Evolutionary conservation across 1,140 invertebrate genomes (phyloP), one percentile per base, ranked within the genome.

Genomic region (Drosophila arizonae): DNA sequence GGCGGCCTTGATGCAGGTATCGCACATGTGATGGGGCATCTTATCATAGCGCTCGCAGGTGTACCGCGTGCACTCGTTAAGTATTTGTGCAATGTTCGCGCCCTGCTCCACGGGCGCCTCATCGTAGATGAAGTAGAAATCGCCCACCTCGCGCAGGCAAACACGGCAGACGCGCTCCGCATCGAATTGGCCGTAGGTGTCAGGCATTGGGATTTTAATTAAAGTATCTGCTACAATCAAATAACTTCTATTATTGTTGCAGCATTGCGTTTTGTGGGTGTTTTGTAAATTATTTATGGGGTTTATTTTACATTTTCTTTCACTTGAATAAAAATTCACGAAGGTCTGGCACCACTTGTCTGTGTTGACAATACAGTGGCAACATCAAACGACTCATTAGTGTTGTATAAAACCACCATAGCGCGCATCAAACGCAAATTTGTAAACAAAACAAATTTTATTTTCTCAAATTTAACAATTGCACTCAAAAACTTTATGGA

Each of bases 11-110:
- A 81, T 76, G 51, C 90, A 91, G 6, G 50, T 50, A 41, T 57
- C 65, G 50, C 90, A 91, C 71, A 91, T 89, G 46, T 89, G 67
- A 41, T 76, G 66, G 10, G 90, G 90, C 74, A 91, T 71, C 11
- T 79, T 74, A 21, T 86, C 81, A 17, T 81, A 70, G 4, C 77
- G 65, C 21, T 79, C 72, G 39, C 88, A 85, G n/a, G 67, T 79
- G 57, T 90, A 88, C 1, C 72, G 58, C 6, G 87, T 89, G 50
- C 90, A 91, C 60, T 91, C 90, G 41, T 86, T 76, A 0, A 91
- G 66, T 39, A 91, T 91, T 21, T 85, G 73, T 17, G 79, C 78
- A 30, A 90, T 69, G 57, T 82, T 86, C 4, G 78, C 77, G 36
- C 72, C 87, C 58, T 76, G 71, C 43, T 86, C 85, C 33, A 74